Base-by-base conservation (phyloP, 2,888 invertebrate genomes). In the Urechis unicinctus region DNA sequence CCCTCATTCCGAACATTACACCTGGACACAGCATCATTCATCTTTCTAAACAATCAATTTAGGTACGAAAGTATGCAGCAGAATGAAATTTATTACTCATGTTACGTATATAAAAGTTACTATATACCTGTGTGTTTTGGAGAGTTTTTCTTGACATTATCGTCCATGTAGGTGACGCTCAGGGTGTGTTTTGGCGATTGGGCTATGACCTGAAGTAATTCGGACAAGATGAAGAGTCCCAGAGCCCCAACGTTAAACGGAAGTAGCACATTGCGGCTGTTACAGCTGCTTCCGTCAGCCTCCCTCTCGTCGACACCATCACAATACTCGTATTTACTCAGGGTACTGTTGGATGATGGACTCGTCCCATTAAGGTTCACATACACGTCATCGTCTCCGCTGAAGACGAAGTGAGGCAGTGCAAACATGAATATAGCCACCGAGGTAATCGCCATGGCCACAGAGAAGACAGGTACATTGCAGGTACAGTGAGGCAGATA, bases 151-250 rank as follows among this genome's bases (percentile, higher is more conserved):
- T 50, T 55, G 57, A 1, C 59, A 30, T 58, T 61, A 52, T 61
- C 61, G 50, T 61, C 61, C 53, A 61, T 61, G 52, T 60, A 58
- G 31, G 61, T 61, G 24, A 61, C 13, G 36, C 51, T 50, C 21
- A 61, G 51, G 4, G 61, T 55, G 30, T 49, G 48, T 43, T 59
- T 55, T 17, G 59, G 57, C 1, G 61, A 57, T 50, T 51, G 53
- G 5, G 51, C 57, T 3, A 61, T 48, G 4, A 59, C 61, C 52
- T 61, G 61, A 9, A 61, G 24, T 6, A 61, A 21, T 41, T 57
- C 60, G 2, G 59, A 57, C 48, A 55, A 2, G 24, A 60, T 24
- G 47, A 61, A 60, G 36, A 61, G 46, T 13, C 41, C 58, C 22
- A 61, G 28, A 24, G 61, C 61, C 1, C 60, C 61, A 1, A 48